Evolutionary conservation across 1,140 invertebrate genomes (phyloP).

Genomic region (Ctenoplectra terminalis): DNA sequence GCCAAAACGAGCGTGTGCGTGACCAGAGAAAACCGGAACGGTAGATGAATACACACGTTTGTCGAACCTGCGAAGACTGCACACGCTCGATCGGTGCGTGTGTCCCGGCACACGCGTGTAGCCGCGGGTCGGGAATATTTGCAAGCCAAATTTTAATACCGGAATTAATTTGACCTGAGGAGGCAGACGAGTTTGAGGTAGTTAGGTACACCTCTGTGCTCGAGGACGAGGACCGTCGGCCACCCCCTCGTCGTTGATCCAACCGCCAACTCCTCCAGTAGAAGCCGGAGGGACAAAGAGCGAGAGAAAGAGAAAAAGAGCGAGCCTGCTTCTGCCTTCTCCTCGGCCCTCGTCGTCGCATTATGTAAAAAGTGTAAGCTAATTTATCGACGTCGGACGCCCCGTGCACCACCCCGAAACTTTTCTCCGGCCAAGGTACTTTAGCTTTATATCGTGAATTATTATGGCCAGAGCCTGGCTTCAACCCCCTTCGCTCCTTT

Average conservation of each 20-base stretch:
- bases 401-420: conserved; percentile 55
- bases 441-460: conserved; percentile 81
- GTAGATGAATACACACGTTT: conserved; percentile 58
- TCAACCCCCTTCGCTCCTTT: conserved; percentile 58
- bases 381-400: conserved; percentile 71
- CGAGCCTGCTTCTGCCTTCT: conserved; percentile 5
- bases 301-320: background rate
- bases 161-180: conserved; percentile 83
- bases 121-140: conserved; percentile 82
- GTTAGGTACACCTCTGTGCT: conserved; percentile 63
- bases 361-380: conserved; percentile 74
- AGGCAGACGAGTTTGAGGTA: conserved; percentile 77
- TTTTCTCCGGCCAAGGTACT: conserved; percentile 73
- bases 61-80: conserved; percentile 50
- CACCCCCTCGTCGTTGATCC: conserved; percentile 23
- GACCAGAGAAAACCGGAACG: conserved; percentile 42
- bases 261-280: conserved; percentile 11
- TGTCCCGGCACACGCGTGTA: conserved; percentile 66
- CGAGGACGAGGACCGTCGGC: conserved; percentile 27
- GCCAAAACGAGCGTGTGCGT: conserved; percentile 32
- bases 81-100: conserved; percentile 50
- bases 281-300: background rate
- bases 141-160: conserved; percentile 84
- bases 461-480: conserved; percentile 71
- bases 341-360: conserved; percentile 57